Percentiles rank a stretch among this genome's conserved stretches.
Evolutionary conservation across 2,888 invertebrate species (phyloP).

Genomic region (Parasteatoda lunata): DNA sequence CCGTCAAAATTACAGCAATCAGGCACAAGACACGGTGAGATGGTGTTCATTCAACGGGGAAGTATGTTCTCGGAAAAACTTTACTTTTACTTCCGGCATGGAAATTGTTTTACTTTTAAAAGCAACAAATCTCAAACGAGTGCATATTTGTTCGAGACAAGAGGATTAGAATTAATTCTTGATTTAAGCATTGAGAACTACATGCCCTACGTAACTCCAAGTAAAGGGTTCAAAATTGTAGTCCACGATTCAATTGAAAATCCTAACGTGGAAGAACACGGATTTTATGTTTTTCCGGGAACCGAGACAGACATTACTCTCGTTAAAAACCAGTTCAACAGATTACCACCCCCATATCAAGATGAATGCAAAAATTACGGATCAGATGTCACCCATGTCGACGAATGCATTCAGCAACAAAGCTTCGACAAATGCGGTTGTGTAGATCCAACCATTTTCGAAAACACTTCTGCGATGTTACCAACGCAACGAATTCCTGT

Average conservation of each 20-base stretch:
- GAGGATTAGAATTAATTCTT: not conserved
- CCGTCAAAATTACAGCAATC: not conserved
- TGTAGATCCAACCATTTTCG: not conserved
- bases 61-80: not conserved
- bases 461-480: not conserved
- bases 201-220: not conserved
- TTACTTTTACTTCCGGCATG: not conserved
- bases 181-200: not conserved
- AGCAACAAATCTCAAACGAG: not conserved
- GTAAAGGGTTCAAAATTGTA: constrained; percentile 4
- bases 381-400: not conserved
- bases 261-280: constrained; percentile 23
- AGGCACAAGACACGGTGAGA: not conserved
- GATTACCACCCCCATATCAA: not conserved
- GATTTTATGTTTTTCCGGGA: constrained; percentile 19
- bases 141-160: not conserved
- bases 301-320: constrained; percentile 8
- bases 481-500: not conserved
- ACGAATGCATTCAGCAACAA: constrained; percentile 9
- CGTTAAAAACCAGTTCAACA: not conserved
- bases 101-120: constrained; percentile 41
- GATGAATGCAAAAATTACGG: constrained; percentile 9
- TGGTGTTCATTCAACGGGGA: not conserved
- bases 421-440: constrained; percentile 9
- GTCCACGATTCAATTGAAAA: constrained; percentile 18